Evolutionary conservation across 2,888 invertebrate genomes (phyloP), one percentile per base, ranked within the genome.

Genomic region (Melinaea menophilus): DNA sequence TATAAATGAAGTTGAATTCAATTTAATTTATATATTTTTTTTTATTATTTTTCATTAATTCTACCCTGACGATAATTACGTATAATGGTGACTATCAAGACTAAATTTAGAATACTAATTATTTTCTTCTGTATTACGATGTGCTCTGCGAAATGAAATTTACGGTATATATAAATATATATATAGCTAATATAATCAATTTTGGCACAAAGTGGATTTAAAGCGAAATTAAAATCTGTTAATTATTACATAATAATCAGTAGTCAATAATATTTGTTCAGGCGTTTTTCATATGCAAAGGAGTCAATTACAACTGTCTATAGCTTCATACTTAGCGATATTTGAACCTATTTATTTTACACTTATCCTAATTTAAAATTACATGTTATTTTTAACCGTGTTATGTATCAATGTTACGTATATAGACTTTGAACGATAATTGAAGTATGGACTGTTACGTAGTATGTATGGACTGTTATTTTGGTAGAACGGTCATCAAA

Each of bases 21-120:
- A 64, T 83, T 84, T 80, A 78, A 82, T 83, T 86, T 82, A 81
- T 81, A 79, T 79, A 82, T 80, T 79, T 79, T 80, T 79, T 79
- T 73, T 75, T 77, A 41, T 71, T 71, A 75, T 74, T 80, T 83
- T 85, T 79, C 79, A 80, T 88, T 87, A 82, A 84, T 76, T 88
- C 89, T 90, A 95, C 95, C 95, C 95, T 95, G 95, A 95, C 95
- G 95, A 93, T 94, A 94, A 94, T 94, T 95, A 95, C 95, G 95
- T 95, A 95, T 95, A 93, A 94, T 94, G 94, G 94, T 94, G 94
- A 88, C 87, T 90, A 90, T 85, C 79, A 87, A 87, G 79, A 84
- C 88, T 90, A 89, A 84, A 76, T 81, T 84, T 80, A 78, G 78
- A 77, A 72, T 79, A 75, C 84, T 85, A 86, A 82, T 81, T 81